Evolutionary conservation across 2,113 vertebrate genomes (phyloP), one percentile per base, ranked within the genome.

Genomic region (Heliornis fulica): DNA sequence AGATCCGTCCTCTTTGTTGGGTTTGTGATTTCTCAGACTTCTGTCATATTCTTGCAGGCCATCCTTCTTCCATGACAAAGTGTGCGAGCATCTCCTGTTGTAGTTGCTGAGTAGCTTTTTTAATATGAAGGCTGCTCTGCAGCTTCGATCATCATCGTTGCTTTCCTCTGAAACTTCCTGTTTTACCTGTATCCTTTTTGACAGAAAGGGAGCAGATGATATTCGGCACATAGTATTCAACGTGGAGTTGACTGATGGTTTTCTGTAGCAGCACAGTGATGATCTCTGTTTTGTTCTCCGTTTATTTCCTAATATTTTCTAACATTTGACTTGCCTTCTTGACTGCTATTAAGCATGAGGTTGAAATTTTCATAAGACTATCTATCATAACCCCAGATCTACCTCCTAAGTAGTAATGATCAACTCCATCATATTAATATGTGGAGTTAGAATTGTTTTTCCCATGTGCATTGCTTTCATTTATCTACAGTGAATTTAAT

Each of bases 391-490:
- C 25, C 63, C 59, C 85, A 85, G 70, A 85, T 92, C 78, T 90
- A 57, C 85, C 82, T 94, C 75, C 82, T 96, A 90, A 93, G 57
- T 93, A 91, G 66, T 96, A 94, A 95, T 94, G 92, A 93, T 94
- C 90, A 92, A 87, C 92, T 93, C 83, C 53, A 93, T 95, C 90
- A 89, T 89, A 92, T 90, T 96, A 94, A 72, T 83, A 90, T 65
- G 82, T 92, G 79, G 82, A 91, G 70, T 87, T 96, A 90, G 79
- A 95, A 87, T 90, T 95, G 95, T 43, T 93, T 91, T 95, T 90
- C 88, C 71, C 63, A 54, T 72, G 79, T 92, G 92, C 82, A 53
- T 76, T 91, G 63, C 88, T 83, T 93, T 94, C 75, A 94, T 92
- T 96, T 95, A 88, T 96, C 90, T 90, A 61, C 45, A 70, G 41